Evolutionary conservation across 2,888 invertebrate species (phyloP), one percentile per base, ranked within the genome.

Genomic region (Drosophila pseudotalamancana): DNA sequence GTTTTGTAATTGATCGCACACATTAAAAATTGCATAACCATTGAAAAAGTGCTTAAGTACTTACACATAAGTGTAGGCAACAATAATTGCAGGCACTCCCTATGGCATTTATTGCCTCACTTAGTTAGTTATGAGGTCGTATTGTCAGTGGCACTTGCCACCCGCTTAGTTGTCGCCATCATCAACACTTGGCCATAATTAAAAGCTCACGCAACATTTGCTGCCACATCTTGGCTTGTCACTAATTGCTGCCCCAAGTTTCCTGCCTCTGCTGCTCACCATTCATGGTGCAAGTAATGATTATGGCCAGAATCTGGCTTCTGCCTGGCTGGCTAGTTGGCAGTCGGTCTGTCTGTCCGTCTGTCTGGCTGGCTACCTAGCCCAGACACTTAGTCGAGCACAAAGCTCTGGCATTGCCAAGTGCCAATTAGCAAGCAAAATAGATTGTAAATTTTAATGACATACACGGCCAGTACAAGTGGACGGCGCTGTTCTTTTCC

Each of bases 381-480:
- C 16, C n/a, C 27, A 50, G 70, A 11, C 45, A 37, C 31, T 53
- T 14, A 16, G 39, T 42, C 48, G 29, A 42, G 31, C 43, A 72
- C 53, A 66, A 66, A 60, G 77, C 59, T 29, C 9, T 48, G 59
- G 51, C 65, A 75, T 63, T 66, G 83, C 87, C 85, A 85, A 84
- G 84, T 84, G 84, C 85, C 84, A 84, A 84, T 84, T 84, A 84
- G 87, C 69, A 85, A 82, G 76, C 70, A 84, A 87, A 84, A 85
- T 84, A 87, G 77, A 82, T 84, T 87, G 85, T 79, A 84, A 67
- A 85, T 84, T 84, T 82, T 85, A 87, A 84, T 87, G 84, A 77
- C 85, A 76, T 79, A 85, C 69, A 85, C 82, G 62, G 63, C 23
- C 50, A 37, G 59, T 42, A 39, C 54, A 69, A 61, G 61, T 69